These are phyloP conservation scores for Cryptotis parvus DNA, from an alignment of 2,113 vertebrate species.

Conservation along the genomic window DNA sequence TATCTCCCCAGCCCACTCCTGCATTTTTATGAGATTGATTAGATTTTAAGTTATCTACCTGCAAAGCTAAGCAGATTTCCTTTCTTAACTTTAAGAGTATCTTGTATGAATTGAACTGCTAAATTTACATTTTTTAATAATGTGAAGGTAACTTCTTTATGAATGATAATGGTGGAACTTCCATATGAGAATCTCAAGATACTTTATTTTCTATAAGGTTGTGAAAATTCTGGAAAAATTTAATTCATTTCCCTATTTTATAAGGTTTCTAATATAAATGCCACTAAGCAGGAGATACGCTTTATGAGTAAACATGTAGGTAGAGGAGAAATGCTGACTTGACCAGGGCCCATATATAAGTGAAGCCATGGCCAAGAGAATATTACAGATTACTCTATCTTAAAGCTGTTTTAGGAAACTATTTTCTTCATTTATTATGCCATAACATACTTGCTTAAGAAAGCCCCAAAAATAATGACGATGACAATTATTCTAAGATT, in stretches of 20 bases:
- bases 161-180: conserved; percentile 11
- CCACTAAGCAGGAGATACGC: not conserved
- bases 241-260: not conserved
- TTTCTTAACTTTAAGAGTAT: conserved; percentile 45
- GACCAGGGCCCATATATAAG: not conserved
- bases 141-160: not conserved
- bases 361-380: not conserved
- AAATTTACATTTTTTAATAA: conserved; percentile 21
- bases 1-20: not conserved
- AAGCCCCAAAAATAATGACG: conserved; percentile 35
- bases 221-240: not conserved
- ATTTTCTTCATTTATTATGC: conserved; percentile 49
- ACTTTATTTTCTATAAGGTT: conserved; percentile 38
- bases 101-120: not conserved
- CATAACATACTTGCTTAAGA: conserved; percentile 47
- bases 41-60: conserved; percentile 14
- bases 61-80: conserved; percentile 29
- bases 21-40: not conserved
- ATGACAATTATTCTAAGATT: not conserved
- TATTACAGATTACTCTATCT: conserved; percentile 23
- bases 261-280: not conserved
- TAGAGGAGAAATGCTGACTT: not conserved
- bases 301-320: conserved; percentile 40
- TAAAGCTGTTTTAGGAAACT: conserved; percentile 50
- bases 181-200: conserved; percentile 11